Evolutionary conservation across 92 coral and sea anemone genomes (phyloP), one percentile per base, ranked within the genome.

Genomic region (Porites rus): DNA sequence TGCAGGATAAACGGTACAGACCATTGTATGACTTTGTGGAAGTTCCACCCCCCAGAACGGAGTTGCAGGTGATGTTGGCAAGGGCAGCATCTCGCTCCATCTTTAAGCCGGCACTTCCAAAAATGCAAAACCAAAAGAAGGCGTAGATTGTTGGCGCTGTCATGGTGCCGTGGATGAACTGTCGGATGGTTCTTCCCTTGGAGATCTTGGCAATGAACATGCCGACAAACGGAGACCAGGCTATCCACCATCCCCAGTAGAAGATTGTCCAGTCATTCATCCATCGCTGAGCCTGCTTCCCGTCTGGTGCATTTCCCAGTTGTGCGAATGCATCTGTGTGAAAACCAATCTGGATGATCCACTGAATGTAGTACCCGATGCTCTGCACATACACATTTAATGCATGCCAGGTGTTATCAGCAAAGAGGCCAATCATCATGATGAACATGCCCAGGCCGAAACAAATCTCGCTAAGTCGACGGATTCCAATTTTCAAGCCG

Each of bases 161-260:
- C 62, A 94, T 84, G 8, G 98, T 94, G 78, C 85, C 91, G 59
- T 84, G 88, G 77, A 95, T 95, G 89, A 96, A 94, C 77, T 94
- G 85, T 74, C 87, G 90, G 74, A 96, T 92, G 86, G 98, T 96
- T 53, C 98, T 92, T 76, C 98, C 98, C 46, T 87, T 90, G 53
- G 98, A 96, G 52, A 96, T 94, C 73, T 89, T 94, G 52, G 98
- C 98, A 46, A 96, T 92, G 79, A 96, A 96, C 90, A 90, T 93
- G 46, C 98, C 98, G 52, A 96, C 98, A 77, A 96, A 94, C 65
- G 98, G 98, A 2, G 98, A 91, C 98, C 98, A 96, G 17, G 98
- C 96, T 65, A 95, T 95, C 98, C 98, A 95, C 98, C 98, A 95
- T 7, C 98, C 98, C 98, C 98, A 95, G 94, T 95, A 95, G 92